These are phyloP conservation scores for Benthosema pterotum DNA, from an alignment of 2,797 vertebrate genomes.

Conservation along the genomic window DNA sequence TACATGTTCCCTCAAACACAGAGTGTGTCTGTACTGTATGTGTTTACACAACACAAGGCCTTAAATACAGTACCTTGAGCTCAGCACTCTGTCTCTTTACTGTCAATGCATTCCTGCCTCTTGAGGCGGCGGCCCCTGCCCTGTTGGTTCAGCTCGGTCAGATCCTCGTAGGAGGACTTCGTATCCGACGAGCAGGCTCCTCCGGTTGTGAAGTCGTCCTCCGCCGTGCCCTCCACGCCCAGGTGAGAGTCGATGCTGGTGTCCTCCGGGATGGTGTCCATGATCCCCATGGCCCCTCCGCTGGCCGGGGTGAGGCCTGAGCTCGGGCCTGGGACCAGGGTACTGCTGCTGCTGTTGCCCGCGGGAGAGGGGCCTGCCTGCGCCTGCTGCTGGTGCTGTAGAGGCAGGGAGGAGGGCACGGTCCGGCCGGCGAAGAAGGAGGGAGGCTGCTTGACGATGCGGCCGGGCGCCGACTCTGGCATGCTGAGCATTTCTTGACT, in stretches of 20 bases:
- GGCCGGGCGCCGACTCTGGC: constrained; percentile 85
- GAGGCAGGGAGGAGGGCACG: constrained; percentile 58
- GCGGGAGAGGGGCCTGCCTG: constrained; percentile 30
- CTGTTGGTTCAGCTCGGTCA: constrained; percentile 83
- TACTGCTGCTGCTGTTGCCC: constrained; percentile 53
- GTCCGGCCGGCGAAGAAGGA: constrained; percentile 52
- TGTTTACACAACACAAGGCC: background rate
- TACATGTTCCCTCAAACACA: constrained; percentile 38
- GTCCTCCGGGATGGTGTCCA: constrained; percentile 98
- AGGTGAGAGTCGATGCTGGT: constrained; percentile 89
- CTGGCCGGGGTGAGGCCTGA: constrained; percentile 71
- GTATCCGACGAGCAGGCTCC: constrained; percentile 84
- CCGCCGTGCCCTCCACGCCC: constrained; percentile 84
- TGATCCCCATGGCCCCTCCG: constrained; percentile 74
- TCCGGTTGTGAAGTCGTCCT: constrained; percentile 88
- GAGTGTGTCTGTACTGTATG: constrained; percentile 3
- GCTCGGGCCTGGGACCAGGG: constrained; percentile 61
- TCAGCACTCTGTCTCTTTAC: constrained; percentile 96
- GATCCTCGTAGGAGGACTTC: constrained; percentile 95
- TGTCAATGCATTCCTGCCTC: constrained; percentile 90
- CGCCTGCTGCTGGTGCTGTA: constrained; percentile 51
- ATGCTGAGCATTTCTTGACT: constrained; percentile 90
- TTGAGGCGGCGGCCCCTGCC: constrained; percentile 86
- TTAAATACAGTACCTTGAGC: background rate
- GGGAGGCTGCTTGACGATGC: constrained; percentile 84